phyloP scores from a whole-genome alignment of 2,113 vertebrate genomes.

The Alectura lathami region DNA sequence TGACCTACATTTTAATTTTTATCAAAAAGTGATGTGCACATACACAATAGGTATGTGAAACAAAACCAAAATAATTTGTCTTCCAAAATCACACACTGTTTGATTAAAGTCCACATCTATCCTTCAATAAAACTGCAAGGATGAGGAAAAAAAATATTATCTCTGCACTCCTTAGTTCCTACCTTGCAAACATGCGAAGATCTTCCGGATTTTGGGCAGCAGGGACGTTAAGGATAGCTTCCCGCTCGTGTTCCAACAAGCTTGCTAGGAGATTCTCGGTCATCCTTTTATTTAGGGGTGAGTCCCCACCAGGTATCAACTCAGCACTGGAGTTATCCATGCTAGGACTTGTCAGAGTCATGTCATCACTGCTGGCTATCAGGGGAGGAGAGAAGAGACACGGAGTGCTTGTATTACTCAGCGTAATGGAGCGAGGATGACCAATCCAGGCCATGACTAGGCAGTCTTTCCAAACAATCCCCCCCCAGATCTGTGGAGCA shows the following conservation, averaged over 20 bases:
- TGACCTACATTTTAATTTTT: neutral
- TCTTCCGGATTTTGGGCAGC: constrained; percentile 95
- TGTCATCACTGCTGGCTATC: constrained; percentile 96
- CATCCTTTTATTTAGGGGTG: constrained; percentile 92
- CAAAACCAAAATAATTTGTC: neutral
- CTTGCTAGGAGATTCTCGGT: constrained; percentile 94
- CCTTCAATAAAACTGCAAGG: neutral
- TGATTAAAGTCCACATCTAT: neutral
- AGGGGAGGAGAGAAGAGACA: neutral
- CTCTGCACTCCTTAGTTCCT: neutral
- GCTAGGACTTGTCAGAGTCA: constrained; percentile 98
- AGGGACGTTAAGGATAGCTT: constrained; percentile 90
- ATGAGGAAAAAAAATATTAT: neutral
- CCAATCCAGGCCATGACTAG: neutral
- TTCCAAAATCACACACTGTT: neutral
- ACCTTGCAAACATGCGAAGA: constrained; percentile 97
- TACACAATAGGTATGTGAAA: neutral
- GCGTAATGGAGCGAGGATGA: neutral
- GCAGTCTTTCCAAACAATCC: neutral
- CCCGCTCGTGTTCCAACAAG: constrained; percentile 89
- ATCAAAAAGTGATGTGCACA: neutral
- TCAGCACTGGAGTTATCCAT: constrained; percentile 99
- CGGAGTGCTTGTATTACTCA: neutral
- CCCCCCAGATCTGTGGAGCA: neutral
- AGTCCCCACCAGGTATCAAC: constrained; percentile 91